phyloP scores from a whole-genome alignment of 2,888 invertebrate genomes.

The Polydrusus pterygomalis region DNA sequence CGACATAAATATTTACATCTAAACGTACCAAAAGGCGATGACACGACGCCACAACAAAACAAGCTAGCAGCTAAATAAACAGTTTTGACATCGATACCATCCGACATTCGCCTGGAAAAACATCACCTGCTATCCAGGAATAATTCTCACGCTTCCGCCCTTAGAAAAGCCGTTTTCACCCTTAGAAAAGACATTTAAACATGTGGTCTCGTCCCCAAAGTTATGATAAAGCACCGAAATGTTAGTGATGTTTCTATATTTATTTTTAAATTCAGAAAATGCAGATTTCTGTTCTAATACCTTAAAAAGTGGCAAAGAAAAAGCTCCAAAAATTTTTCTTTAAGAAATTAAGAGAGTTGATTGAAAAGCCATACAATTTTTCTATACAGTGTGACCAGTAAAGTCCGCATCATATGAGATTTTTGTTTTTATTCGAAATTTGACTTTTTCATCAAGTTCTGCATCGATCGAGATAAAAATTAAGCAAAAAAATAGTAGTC shows the following conservation, averaged over 20 bases:
- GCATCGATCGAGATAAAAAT: too few species aligned
- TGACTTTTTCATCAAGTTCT: too few species aligned
- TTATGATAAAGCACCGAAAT: slow-evolving; percentile 41
- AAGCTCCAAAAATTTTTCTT: too few species aligned
- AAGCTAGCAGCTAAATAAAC: slow-evolving; percentile 15
- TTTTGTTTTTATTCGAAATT: too few species aligned
- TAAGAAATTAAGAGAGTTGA: too few species aligned
- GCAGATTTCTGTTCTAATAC: too few species aligned
- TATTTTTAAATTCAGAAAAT: too few species aligned
- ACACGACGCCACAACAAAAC: slow-evolving; percentile 3
- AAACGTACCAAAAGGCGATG: neutral
- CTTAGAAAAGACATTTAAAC: slow-evolving; percentile 47
- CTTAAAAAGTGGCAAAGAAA: too few species aligned
- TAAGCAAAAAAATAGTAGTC: too few species aligned
- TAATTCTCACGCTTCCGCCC: slow-evolving; percentile 40
- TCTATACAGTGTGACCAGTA: too few species aligned
- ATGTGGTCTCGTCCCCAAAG: slow-evolving; percentile 47
- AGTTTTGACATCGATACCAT: slow-evolving; percentile 26
- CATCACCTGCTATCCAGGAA: slow-evolving; percentile 44
- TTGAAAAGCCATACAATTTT: too few species aligned
- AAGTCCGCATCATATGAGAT: too few species aligned
- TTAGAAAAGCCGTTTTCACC: slow-evolving; percentile 40
- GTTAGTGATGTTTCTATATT: slow-evolving; percentile 5
- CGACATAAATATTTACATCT: neutral
- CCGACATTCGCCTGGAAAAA: slow-evolving; percentile 26